Evolutionary conservation across 2,888 invertebrate species (phyloP), one percentile per base, ranked within the genome.

Genomic region (Melanostoma scalare): DNA sequence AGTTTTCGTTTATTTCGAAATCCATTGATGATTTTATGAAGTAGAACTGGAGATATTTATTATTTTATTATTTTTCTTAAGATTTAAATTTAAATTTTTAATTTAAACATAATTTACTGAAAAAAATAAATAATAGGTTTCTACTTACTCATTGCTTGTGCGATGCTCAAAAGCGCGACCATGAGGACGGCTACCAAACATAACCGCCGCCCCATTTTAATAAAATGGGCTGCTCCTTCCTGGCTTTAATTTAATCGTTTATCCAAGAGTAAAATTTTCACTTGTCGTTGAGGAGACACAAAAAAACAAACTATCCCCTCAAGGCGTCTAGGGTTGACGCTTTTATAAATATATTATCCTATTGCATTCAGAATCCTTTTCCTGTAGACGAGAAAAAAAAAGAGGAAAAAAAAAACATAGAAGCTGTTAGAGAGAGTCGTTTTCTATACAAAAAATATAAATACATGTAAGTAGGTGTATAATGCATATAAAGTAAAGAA

Each of bases 181-280:
- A 90, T 72, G 86, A 91, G 87, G 88, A 91, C 89, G 89, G 90
- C 89, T 88, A 90, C 88, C 87, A 89, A 88, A 86, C 88, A 89
- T 86, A 87, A 89, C 87, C 88, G 90, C 89, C 90, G 91, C 88
- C 90, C 87, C 91, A 91, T 91, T 87, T 87, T 89, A 77, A 76
- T 68, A 38, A 68, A 33, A 60, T 75, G 79, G 79, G 71, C 52
- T 79, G 65, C 75, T 75, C 10, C 65, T 73, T 71, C 69, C 48
- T 74, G n/a, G 58, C 46, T 78, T 55, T 33, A 74, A 65, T 60
- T 50, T 75, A 71, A 65, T 69, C 20, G 69, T 74, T 75, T 79
- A 79, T 58, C 78, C 69, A 74, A 69, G 74, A 74, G 78, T 48
- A 48, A 75, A 71, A 79, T 67, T 60, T 55, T 10, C 78, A 78